A percentile compares a stretch with the other conserved stretches of the same genome.
Evolutionary conservation across 2,113 vertebrate genomes (phyloP).

Genomic region (Rhynchomys soricoides): DNA sequence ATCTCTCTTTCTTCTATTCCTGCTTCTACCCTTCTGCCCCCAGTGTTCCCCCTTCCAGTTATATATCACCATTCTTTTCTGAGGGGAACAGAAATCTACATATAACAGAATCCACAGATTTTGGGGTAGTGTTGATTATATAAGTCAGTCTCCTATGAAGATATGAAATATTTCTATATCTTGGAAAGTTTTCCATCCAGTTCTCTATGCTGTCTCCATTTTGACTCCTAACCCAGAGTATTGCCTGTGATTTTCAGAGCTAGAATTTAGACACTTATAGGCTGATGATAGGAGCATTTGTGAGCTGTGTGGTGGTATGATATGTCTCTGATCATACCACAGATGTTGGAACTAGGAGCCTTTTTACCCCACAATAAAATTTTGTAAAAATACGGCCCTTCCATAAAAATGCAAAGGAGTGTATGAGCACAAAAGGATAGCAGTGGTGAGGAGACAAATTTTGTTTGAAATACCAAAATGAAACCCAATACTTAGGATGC

Average conservation of each 20-base stretch:
- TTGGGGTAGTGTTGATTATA: background rate
- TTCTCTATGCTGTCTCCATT: background rate
- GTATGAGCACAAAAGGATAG: background rate
- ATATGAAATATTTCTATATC: background rate
- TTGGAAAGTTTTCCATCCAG: background rate
- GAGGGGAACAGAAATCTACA: background rate
- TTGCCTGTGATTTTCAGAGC: constrained; percentile 13
- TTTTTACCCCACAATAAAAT: constrained; percentile 49
- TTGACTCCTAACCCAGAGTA: background rate
- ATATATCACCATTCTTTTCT: background rate
- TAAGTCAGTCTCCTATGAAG: background rate
- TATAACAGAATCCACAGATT: background rate
- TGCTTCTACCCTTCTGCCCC: background rate
- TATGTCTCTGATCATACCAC: background rate
- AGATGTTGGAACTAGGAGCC: background rate
- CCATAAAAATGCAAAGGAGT: background rate
- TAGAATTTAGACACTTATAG: background rate
- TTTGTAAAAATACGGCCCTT: background rate
- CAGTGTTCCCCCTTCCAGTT: background rate
- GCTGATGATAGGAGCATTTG: background rate
- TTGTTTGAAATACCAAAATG: background rate
- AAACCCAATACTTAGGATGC: background rate
- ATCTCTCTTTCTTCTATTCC: background rate
- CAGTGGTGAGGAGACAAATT: background rate
- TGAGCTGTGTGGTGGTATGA: background rate